These are phyloP conservation scores for Octodon degus DNA, from an alignment of 2,113 vertebrate species.

Conservation along the genomic window DNA sequence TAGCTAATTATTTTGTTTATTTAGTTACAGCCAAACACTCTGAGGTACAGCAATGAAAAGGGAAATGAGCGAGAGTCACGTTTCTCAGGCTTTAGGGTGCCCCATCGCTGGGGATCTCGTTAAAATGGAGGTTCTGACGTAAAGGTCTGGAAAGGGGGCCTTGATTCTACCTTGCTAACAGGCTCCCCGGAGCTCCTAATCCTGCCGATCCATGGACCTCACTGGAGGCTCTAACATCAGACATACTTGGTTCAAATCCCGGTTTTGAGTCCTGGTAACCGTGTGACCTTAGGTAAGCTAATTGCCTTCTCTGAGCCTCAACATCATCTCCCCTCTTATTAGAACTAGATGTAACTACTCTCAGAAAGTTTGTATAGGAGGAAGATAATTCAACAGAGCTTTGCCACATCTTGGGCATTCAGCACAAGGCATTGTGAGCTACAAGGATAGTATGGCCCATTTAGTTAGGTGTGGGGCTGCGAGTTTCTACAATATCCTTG, in stretches of 20 bases:
- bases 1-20: slow-evolving; percentile 40
- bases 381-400: background rate
- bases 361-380: background rate
- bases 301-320: slow-evolving; percentile 44
- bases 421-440: background rate
- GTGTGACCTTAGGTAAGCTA: slow-evolving; percentile 34
- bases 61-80: background rate
- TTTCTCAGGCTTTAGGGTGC: background rate
- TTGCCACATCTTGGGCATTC: background rate
- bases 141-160: slow-evolving; percentile 15
- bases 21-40: slow-evolving; percentile 6
- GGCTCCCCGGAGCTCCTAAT: background rate
- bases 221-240: background rate
- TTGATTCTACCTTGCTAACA: background rate
- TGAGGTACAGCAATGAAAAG: background rate
- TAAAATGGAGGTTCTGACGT: slow-evolving; percentile 45
- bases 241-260: background rate
- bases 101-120: slow-evolving; percentile 14
- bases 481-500: background rate
- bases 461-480: background rate
- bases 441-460: background rate
- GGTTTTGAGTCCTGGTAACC: background rate
- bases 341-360: background rate
- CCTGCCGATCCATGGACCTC: background rate
- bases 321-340: background rate